phyloP scores from a whole-genome alignment of 2,888 invertebrate genomes.

The Hypomecis atomaria region DNA sequence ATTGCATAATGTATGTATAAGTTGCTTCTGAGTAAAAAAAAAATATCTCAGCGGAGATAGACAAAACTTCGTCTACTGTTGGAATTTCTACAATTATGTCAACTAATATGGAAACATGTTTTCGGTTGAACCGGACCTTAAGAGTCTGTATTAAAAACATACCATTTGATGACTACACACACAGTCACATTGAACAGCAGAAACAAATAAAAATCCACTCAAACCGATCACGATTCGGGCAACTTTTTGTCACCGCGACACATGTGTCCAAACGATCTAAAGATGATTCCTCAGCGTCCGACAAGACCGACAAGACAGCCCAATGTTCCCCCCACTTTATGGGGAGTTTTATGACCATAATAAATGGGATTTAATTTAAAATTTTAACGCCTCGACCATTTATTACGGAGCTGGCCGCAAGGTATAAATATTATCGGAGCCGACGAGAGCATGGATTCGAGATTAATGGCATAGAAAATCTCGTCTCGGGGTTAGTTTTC shows the following conservation, averaged over 20 bases:
- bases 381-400: constrained; percentile 40
- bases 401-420: constrained; percentile 36
- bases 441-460: constrained; percentile 29
- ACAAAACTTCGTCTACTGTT: too few relatives aligned
- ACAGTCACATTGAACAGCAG: constrained; percentile 13
- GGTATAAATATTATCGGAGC: constrained; percentile 33
- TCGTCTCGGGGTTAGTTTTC: constrained; percentile 15
- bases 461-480: constrained; percentile 28
- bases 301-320: constrained; percentile 29
- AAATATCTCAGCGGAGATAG: too few relatives aligned
- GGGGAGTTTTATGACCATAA: constrained; percentile 43
- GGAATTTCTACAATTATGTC: too few relatives aligned
- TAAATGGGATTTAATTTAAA: constrained; percentile 48
- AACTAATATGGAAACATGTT: too few relatives aligned
- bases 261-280: constrained; percentile 40
- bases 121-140: too few relatives aligned
- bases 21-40: too few relatives aligned
- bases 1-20: too few relatives aligned
- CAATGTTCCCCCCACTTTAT: constrained; percentile 37
- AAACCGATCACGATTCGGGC: constrained; percentile 21
- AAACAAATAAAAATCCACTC: constrained; percentile 34
- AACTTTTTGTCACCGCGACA: constrained; percentile 36
- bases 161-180: background rate
- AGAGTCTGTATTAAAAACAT: background rate
- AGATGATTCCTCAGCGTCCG: constrained; percentile 32